Percentiles rank a stretch among this genome's conserved stretches.
phyloP scores from a whole-genome alignment of 2,113 vertebrate species.

The Nesoenas mayeri region DNA sequence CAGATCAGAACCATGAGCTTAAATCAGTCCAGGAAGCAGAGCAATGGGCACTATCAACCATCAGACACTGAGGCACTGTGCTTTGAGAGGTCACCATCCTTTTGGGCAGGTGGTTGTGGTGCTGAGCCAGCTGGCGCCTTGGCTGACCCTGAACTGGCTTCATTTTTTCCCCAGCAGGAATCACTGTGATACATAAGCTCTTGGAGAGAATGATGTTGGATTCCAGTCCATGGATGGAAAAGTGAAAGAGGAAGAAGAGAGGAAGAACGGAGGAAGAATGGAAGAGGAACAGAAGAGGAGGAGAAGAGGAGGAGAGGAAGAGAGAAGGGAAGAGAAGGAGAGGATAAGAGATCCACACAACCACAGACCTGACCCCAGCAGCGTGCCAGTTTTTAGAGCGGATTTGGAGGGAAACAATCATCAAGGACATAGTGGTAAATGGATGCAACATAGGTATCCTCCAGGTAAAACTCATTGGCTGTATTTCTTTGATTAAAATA shows the following conservation, averaged over 20 bases:
- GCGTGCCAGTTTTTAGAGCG: not conserved
- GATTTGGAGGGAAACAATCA: not conserved
- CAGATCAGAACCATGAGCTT: not conserved
- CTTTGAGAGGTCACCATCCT: not conserved
- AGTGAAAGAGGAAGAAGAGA: not conserved
- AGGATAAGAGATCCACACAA: not conserved
- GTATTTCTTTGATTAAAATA: conserved; percentile 10
- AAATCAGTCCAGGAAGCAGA: not conserved
- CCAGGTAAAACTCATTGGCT: not conserved
- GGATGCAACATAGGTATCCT: not conserved
- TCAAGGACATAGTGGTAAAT: not conserved
- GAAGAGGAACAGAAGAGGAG: not conserved
- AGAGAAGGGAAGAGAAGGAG: not conserved
- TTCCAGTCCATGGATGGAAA: not conserved
- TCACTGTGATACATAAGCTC: not conserved
- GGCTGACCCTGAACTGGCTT: not conserved
- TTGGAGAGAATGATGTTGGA: not conserved
- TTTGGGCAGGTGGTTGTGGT: not conserved
- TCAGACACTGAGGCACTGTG: not conserved
- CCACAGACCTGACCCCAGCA: conserved; percentile 1
- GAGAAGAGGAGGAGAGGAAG: not conserved
- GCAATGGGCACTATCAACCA: not conserved
- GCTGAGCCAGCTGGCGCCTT: not conserved
- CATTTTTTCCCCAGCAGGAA: not conserved
- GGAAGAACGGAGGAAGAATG: no score